Conservation (phyloP, 2,113 vertebrate species). For the Condylura cristata region DNA sequence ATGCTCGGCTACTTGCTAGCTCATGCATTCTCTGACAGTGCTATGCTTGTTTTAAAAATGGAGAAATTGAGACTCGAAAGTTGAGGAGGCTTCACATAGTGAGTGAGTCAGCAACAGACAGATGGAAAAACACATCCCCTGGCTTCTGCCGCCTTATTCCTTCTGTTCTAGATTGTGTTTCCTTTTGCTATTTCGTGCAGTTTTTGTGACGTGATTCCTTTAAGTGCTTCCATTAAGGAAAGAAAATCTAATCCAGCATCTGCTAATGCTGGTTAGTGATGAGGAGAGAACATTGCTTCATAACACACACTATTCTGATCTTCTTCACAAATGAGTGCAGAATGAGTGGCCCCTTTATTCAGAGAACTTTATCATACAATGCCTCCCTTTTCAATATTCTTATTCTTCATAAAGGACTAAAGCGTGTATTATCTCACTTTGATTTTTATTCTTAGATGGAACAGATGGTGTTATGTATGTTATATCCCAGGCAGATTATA, state of each 20-base stretch:
- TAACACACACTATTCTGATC: background rate
- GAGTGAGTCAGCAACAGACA: conserved; percentile 44
- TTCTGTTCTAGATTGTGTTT: conserved; percentile 8
- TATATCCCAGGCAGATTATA: background rate
- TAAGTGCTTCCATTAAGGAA: conserved; percentile 34
- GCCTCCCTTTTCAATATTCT: background rate
- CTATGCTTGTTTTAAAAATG: conserved; percentile 6
- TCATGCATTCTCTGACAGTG: background rate
- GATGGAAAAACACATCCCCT: conserved; percentile 15
- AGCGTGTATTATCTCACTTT: background rate
- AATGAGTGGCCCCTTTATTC: background rate
- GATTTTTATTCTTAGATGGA: background rate
- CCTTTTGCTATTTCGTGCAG: background rate
- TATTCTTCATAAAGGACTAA: conserved; percentile 18
- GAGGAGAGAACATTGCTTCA: background rate
- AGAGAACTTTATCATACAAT: conserved; percentile 27
- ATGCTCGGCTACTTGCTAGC: background rate
- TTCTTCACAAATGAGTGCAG: background rate
- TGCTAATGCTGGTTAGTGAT: background rate
- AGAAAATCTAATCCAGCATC: background rate
- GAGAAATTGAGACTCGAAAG: conserved; percentile 12
- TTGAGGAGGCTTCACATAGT: conserved; percentile 18
- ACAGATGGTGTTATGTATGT: background rate
- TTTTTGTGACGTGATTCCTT: background rate
- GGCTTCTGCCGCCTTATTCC: background rate